Evolutionary conservation across 1,140 invertebrate species (phyloP).

Genomic region (Drosophila micromelanica): DNA sequence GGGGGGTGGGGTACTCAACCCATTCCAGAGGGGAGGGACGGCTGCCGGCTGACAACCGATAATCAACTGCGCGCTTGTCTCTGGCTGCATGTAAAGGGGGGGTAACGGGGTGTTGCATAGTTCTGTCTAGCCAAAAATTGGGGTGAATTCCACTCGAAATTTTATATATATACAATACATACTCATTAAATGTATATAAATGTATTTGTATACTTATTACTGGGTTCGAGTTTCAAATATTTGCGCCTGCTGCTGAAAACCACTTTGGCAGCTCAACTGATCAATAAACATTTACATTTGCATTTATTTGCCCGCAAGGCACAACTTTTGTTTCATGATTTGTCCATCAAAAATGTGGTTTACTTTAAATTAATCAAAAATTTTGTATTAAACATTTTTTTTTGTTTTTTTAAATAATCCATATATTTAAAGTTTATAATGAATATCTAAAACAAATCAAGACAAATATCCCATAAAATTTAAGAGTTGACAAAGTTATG

Average conservation of each 20-base stretch:
- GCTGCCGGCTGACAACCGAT: not conserved
- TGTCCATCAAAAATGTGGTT: not conserved
- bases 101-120: not conserved
- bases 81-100: not conserved
- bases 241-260: conserved; percentile 4
- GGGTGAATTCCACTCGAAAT: conserved; percentile 1
- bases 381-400: no score
- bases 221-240: conserved; percentile 3
- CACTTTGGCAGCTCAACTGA: conserved; percentile 3
- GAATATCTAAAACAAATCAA: no score
- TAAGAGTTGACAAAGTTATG: no score
- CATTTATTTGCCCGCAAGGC: conserved; percentile 10
- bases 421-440: no score
- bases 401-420: not conserved
- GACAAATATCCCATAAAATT: no score
- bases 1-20: not conserved
- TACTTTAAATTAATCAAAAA: not conserved
- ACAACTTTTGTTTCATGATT: conserved; percentile 6
- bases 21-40: conserved; percentile 1
- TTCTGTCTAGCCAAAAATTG: conserved; percentile 9
- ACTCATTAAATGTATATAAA: not conserved
- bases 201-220: not conserved
- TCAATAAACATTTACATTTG: conserved; percentile 12
- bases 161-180: not conserved
- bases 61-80: conserved; percentile 6